These are phyloP conservation scores for Clarias macrocephalus DNA, from an alignment of 2,113 vertebrate genomes.

Conservation along the genomic window DNA sequence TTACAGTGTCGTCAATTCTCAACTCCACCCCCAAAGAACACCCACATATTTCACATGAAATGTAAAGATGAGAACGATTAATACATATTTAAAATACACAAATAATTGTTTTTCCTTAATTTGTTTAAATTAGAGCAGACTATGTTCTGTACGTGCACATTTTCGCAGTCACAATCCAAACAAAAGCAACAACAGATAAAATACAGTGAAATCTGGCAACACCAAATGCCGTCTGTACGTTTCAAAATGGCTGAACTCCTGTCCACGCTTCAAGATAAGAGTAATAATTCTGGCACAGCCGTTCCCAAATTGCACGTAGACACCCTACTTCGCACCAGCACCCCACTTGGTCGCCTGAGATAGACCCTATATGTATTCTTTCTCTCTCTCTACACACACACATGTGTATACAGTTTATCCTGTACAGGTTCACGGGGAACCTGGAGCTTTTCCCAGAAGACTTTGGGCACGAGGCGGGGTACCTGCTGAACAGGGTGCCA, in stretches of 20 bases:
- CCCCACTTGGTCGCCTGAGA: too few species aligned
- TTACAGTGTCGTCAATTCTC: too few species aligned
- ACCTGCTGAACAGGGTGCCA: too few species aligned
- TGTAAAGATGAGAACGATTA: neutral
- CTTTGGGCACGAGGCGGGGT: too few species aligned
- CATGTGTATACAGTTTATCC: too few species aligned
- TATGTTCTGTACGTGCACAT: neutral
- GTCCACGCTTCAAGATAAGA: conserved; percentile 43
- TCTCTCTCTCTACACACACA: too few species aligned
- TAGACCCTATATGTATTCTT: too few species aligned
- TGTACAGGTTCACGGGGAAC: too few species aligned
- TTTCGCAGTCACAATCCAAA: neutral
- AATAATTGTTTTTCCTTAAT: neutral
- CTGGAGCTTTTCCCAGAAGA: too few species aligned
- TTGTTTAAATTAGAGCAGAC: neutral
- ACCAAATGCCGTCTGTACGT: neutral
- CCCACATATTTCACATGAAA: neutral
- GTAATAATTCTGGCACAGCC: neutral
- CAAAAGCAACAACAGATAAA: neutral
- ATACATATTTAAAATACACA: neutral
- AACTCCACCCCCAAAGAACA: too few species aligned
- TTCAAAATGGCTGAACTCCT: conserved; percentile 20
- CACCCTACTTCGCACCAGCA: too few species aligned
- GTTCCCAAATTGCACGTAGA: too few species aligned
- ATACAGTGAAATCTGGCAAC: neutral